Evolutionary conservation across 2,113 vertebrate genomes (phyloP).

Genomic region (Alligator sinensis): DNA sequence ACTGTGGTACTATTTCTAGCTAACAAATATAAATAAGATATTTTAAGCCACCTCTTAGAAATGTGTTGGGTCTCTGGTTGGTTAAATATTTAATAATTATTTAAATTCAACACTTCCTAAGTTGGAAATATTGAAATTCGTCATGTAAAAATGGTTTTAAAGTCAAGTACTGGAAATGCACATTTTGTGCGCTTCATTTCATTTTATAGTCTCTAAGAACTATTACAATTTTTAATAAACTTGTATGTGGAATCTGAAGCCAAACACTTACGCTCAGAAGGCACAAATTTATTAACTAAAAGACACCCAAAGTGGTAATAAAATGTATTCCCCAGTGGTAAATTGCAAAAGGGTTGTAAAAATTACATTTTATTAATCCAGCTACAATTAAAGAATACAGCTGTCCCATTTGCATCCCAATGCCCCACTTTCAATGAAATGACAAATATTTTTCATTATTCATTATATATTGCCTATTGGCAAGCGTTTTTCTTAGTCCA

Average conservation of each 20-base stretch:
- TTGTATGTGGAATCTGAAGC: conserved; percentile 80
- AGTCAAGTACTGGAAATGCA: conserved; percentile 75
- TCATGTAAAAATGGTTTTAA: conserved; percentile 77
- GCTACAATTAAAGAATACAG: conserved; percentile 79
- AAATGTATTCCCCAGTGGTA: conserved; percentile 73
- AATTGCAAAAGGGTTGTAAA: conserved; percentile 76
- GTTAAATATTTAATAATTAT: conserved; percentile 77
- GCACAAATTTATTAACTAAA: conserved; percentile 81
- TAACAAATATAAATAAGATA: conserved; percentile 53
- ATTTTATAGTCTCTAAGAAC: conserved; percentile 80
- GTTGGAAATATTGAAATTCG: conserved; percentile 72
- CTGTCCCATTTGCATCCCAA: conserved; percentile 67
- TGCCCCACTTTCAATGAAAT: conserved; percentile 49
- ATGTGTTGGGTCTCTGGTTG: neutral
- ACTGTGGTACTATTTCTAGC: conserved; percentile 49
- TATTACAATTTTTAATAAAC: conserved; percentile 84
- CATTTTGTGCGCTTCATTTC: conserved; percentile 81
- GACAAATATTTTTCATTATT: conserved; percentile 80
- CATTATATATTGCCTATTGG: conserved; percentile 71
- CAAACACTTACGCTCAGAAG: conserved; percentile 79
- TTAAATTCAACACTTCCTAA: conserved; percentile 71
- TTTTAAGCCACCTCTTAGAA: neutral
- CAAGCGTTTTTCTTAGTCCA: conserved; percentile 63
- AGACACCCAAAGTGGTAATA: conserved; percentile 77
- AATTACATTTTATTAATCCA: conserved; percentile 80